Conservation (phyloP, 2,888 invertebrate species). For the Dynastes tityus region DNA sequence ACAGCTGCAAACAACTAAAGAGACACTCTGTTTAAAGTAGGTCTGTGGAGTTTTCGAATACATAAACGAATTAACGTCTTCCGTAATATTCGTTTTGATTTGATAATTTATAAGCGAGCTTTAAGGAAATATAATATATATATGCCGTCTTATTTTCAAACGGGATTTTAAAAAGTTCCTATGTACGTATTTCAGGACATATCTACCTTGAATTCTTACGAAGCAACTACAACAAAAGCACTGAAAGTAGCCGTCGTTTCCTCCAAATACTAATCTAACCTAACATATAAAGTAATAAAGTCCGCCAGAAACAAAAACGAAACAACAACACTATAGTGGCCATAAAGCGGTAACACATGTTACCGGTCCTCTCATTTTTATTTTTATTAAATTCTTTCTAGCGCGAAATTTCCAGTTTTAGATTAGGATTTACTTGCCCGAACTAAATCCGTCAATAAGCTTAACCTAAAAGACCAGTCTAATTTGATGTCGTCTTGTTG, state of each 20-base stretch:
- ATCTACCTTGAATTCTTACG: too few relatives aligned
- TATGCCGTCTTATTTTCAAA: too few relatives aligned
- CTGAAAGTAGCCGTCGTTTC: background rate
- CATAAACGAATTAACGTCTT: too few relatives aligned
- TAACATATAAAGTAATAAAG: conserved; percentile 22
- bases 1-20: too few relatives aligned
- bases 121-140: too few relatives aligned
- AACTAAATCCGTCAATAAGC: conserved; percentile 93
- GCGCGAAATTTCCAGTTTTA: conserved; percentile 11
- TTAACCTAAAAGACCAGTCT: conserved; percentile 96
- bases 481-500: conserved; percentile 92
- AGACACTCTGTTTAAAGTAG: too few relatives aligned
- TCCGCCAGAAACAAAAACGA: conserved; percentile 1
- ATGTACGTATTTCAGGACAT: too few relatives aligned
- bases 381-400: conserved; percentile 15
- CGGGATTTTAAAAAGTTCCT: too few relatives aligned
- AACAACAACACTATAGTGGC: background rate
- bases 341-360: conserved; percentile 30
- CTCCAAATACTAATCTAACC: background rate
- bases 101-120: too few relatives aligned
- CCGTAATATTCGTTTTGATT: too few relatives aligned
- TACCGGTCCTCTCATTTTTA: background rate
- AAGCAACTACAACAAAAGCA: too few relatives aligned
- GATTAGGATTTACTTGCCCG: conserved; percentile 73
- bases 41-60: too few relatives aligned